Evolutionary conservation across 2,888 invertebrate genomes (phyloP).

Genomic region (Conus canariensis): DNA sequence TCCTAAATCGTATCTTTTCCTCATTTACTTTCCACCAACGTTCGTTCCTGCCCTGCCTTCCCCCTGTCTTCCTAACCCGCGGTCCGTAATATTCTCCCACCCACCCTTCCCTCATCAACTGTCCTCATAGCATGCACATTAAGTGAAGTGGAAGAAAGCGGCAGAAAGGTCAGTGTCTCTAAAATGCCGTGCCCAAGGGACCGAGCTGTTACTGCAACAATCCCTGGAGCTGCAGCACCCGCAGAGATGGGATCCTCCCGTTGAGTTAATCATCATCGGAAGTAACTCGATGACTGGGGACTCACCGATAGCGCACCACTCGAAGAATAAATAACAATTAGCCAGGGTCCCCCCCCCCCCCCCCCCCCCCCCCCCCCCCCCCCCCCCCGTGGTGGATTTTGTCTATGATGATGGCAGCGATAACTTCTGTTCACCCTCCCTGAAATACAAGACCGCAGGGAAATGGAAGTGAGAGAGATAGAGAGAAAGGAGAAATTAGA

Average conservation of each 20-base stretch:
- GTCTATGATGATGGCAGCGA: not conserved
- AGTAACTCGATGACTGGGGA: not conserved
- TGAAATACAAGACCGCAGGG: not conserved
- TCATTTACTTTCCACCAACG: too few relatives aligned
- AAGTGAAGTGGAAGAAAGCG: not conserved
- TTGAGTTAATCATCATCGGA: not conserved
- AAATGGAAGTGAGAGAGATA: not conserved
- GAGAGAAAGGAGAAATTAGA: not conserved
- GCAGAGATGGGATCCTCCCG: not conserved
- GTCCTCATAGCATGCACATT: conserved; percentile 1
- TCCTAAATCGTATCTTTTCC: too few relatives aligned
- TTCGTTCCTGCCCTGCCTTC: too few relatives aligned
- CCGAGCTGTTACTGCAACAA: not conserved
- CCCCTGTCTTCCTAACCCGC: too few relatives aligned
- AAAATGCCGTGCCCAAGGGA: not conserved
- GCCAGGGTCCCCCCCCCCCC: too few relatives aligned
- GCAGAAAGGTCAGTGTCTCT: conserved; percentile 1
- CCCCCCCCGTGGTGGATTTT: not conserved
- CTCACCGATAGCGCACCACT: not conserved
- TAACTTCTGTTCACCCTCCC: not conserved
- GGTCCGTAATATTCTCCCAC: too few relatives aligned
- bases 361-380: too few relatives aligned
- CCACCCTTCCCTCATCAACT: too few relatives aligned
- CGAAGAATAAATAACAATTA: conserved; percentile 22
- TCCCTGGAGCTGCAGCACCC: not conserved